Evolutionary conservation across 1,140 invertebrate genomes (phyloP), one percentile per base, ranked within the genome.

Genomic region (Megalopta genalis): DNA sequence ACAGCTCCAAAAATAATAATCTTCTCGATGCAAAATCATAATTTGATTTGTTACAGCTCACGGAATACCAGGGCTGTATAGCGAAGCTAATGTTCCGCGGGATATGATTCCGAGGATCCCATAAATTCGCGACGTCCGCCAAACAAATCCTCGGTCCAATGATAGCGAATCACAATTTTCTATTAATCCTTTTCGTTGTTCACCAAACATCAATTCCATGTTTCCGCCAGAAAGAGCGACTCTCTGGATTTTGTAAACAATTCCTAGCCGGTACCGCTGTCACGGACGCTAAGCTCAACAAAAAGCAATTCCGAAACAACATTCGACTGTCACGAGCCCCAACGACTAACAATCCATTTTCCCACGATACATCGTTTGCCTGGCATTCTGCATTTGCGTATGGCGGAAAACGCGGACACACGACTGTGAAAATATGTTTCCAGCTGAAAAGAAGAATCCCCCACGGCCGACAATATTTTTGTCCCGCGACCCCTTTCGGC

Each of bases 321-420:
- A n/a, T 57, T 57, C 54, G 54, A n/a, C 54, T 57, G 54, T 57
- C 54, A 57, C 54, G 54, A 57, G n/a, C n/a, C 54, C 54, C n/a
- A n/a, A 7, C n/a, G n/a, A 57, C 18, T 57, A 57, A n/a, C 54
- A 57, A 57, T 57, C 18, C 54, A 21, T 57, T 57, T 54, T 57
- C 54, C 54, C 54, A n/a, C 21, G 54, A 57, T 57, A n/a, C 54
- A 57, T 57, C 54, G 54, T 57, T 57, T 57, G n/a, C 54, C 54
- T 2, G n/a, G 54, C 54, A 57, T 57, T 57, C 21, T 57, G 54
- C 54, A 57, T 57, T 57, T 9, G 54, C 54, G 54, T n/a, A 7
- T 1, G 18, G 5, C 54, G 54, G n/a, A 57, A 54, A 57, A 57
- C 54, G 54, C 54, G 54, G 54, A n/a, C 49, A 21, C n/a, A 21